phyloP scores from a whole-genome alignment of 1,140 invertebrate genomes.

The Drosophila equinoxialis region DNA sequence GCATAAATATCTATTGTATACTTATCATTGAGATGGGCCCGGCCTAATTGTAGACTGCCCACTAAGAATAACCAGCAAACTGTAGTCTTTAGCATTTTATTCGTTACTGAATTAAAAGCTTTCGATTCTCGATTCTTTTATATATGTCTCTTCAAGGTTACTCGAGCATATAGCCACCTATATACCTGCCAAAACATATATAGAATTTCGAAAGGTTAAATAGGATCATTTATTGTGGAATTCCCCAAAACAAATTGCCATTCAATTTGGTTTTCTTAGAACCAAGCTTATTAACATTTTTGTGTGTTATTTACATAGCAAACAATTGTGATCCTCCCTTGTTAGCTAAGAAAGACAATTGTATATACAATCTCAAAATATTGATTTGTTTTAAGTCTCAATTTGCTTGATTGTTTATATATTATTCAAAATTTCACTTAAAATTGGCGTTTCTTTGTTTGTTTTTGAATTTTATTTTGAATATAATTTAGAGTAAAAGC shows the following conservation, averaged over 20 bases:
- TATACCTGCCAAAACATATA: background rate
- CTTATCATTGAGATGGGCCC: conserved; percentile 13
- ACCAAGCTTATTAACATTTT: conserved; percentile 1
- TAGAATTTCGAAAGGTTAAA: conserved; percentile 2
- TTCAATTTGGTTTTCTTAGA: background rate
- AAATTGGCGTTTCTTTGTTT: too few relatives aligned
- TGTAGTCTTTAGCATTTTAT: conserved; percentile 33
- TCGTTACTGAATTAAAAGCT: background rate
- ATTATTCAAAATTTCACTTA: too few relatives aligned
- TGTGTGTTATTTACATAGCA: background rate
- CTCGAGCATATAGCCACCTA: too few relatives aligned
- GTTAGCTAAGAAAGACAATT: background rate
- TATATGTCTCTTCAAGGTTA: background rate
- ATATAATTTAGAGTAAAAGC: too few relatives aligned
- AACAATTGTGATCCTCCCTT: background rate
- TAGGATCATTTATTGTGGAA: background rate
- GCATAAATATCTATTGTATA: conserved; percentile 23
- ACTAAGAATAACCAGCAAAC: conserved; percentile 26
- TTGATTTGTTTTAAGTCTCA: too few relatives aligned
- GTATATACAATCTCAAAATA: too few relatives aligned
- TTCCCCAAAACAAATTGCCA: background rate
- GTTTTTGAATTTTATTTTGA: too few relatives aligned
- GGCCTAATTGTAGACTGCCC: background rate
- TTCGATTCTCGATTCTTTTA: background rate
- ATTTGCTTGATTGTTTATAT: too few relatives aligned